A percentile compares a stretch with the other conserved stretches of the same genome.
These are phyloP conservation scores for Spialia ferax DNA, from an alignment of 2,888 invertebrate genomes.

Conservation along the genomic window DNA sequence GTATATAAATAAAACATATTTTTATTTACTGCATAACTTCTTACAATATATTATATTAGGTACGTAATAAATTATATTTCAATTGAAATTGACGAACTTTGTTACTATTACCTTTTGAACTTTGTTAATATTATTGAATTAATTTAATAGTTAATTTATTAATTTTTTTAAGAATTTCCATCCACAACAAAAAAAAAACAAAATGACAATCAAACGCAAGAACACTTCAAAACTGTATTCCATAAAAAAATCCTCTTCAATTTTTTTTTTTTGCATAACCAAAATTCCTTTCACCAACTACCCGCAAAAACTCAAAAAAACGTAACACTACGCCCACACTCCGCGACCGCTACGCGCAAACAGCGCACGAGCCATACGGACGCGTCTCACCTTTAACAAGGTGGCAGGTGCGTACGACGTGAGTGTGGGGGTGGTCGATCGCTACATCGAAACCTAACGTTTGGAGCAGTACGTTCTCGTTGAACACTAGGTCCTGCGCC, in stretches of 20 bases:
- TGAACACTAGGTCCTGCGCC: constrained; percentile 97
- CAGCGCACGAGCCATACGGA: constrained; percentile 49
- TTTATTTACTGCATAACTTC: not conserved
- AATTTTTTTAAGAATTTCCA: not conserved
- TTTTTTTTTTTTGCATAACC: not conserved
- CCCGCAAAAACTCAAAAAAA: not conserved
- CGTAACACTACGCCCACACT: not conserved
- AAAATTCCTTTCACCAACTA: not conserved
- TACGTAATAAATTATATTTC: no score
- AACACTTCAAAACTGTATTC: not conserved
- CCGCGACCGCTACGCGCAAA: constrained; percentile 42
- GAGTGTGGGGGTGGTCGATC: constrained; percentile 99
- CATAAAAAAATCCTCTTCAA: not conserved
- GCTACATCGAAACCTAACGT: constrained; percentile 99
- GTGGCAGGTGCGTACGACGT: constrained; percentile 98
- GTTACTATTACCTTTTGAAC: no score
- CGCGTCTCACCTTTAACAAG: constrained; percentile 94
- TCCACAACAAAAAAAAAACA: not conserved
- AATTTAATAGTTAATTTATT: no score
- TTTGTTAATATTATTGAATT: no score
- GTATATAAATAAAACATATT: not conserved
- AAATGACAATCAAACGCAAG: constrained; percentile 9
- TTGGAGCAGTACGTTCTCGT: constrained; percentile 98
- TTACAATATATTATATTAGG: not conserved
- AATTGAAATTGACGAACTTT: no score